Conservation (phyloP, 1,140 invertebrate genomes). For the Harpegnathos saltator region DNA sequence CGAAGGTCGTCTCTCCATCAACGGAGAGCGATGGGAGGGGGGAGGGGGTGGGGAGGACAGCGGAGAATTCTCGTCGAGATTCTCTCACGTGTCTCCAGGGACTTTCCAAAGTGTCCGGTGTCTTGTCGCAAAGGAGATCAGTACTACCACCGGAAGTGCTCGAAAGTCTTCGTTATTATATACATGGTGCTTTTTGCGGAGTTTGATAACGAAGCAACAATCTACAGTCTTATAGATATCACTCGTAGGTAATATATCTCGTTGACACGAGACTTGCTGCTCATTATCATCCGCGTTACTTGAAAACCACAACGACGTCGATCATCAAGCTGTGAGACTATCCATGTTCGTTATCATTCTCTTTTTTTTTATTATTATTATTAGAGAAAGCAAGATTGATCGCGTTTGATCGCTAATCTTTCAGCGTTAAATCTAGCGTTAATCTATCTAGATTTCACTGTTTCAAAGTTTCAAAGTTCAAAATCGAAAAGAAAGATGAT, state of each 20-base stretch:
- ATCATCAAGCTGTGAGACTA: neutral
- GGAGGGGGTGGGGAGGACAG: no score
- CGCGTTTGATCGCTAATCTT: neutral
- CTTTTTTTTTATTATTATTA: no score
- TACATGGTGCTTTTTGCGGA: conserved; percentile 21
- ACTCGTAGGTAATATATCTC: neutral
- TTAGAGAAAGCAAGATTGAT: no score
- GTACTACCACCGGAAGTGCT: neutral
- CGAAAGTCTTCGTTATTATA: conserved; percentile 18
- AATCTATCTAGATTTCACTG: no score
- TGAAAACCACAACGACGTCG: conserved; percentile 17
- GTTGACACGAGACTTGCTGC: neutral
- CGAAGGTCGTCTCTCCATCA: neutral
- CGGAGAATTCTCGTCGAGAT: conserved; percentile 9
- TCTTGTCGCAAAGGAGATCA: neutral
- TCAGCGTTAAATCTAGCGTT: no score
- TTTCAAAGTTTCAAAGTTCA: no score
- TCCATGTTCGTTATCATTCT: no score
- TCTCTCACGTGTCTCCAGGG: conserved; percentile 13
- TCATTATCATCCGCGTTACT: conserved; percentile 8
- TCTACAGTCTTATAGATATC: neutral
- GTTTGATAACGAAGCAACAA: conserved; percentile 23
- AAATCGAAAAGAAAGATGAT: neutral
- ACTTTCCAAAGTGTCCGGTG: no score
- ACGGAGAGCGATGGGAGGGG: neutral